Evolutionary conservation across 2,113 vertebrate genomes (phyloP), one percentile per base, ranked within the genome.

Genomic region (Rhizomys pruinosus): DNA sequence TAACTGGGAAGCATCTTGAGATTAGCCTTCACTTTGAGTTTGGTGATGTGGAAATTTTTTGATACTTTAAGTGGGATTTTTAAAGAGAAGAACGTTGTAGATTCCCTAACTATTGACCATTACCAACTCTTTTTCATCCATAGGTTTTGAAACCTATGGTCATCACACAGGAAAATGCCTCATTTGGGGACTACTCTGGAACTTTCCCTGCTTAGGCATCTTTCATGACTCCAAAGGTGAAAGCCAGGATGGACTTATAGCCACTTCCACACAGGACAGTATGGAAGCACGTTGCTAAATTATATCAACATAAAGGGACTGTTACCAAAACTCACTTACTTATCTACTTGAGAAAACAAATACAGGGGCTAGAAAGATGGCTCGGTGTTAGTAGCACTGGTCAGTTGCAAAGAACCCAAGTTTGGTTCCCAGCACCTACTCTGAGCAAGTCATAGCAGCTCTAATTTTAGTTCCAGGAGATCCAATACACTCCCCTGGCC

Each of bases 261-360:
- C 7, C 3, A 34, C 7, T 10, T 20, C 22, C 39, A 61, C 64
- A 17, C 0, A 22, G 2, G 16, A 68, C 94, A 76, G 57, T 1
- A 22, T 69, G 71, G 8, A 7, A 34, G 59, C 92, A 72, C 37
- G 4, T 44, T 20, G 44, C 16, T 16, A 37, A 82, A 44, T 29
- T 16, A 37, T 4, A 44, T 27, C 23, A 37, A 61, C 44, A 52
- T 3, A 3, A 72, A 92, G 57, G 44, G 17, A 42, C 55, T 73
- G 0, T n/a, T 37, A 23, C 27, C 87, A 19, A 4, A 29, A 7
- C 2, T 6, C 23, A 55, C 68, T 92, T 92, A 71, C 32, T 80
- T 86, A 91, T 72, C 87, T 66, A 10, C 61, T 73, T 91, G 44
- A 42, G 87, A 82, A 23, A 47, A 63, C n/a, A 78, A 93, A 34